Evolutionary conservation across 2,888 invertebrate genomes (phyloP).

Genomic region (Sarcophaga rosellei): DNA sequence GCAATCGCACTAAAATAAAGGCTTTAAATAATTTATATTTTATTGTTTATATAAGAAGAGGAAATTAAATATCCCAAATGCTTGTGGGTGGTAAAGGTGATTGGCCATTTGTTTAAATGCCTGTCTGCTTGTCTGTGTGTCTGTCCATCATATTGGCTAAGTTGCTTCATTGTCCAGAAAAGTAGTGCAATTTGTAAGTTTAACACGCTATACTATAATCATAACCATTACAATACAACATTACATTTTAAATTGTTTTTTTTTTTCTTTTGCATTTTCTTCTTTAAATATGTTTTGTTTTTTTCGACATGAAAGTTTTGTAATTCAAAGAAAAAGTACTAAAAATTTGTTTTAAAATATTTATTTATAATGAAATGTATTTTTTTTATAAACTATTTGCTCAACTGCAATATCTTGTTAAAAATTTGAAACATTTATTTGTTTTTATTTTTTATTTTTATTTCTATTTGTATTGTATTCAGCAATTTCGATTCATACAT

Average conservation of each 20-base stretch:
- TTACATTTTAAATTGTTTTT: background rate
- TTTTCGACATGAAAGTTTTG: background rate
- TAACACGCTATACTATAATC: constrained; percentile 59
- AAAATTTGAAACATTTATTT: constrained; percentile 35
- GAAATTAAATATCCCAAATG: background rate
- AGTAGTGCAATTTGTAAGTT: constrained; percentile 57
- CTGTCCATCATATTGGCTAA: background rate
- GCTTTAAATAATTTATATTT: background rate
- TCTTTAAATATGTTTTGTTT: background rate
- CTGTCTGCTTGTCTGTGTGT: background rate
- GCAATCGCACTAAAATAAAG: background rate
- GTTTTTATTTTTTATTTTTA: constrained; percentile 14
- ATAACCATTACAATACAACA: constrained; percentile 55
- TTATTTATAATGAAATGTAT: constrained; percentile 35
- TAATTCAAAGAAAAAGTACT: constrained; percentile 15
- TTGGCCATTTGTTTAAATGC: background rate
- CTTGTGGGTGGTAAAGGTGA: constrained; percentile 31
- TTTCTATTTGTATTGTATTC: background rate
- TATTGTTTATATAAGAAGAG: background rate
- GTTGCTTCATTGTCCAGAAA: constrained; percentile 51
- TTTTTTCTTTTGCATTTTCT: background rate
- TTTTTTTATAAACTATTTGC: constrained; percentile 38
- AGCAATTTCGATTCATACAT: background rate
- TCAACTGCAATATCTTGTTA: constrained; percentile 50
- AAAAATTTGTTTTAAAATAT: background rate